Evolutionary conservation across 2,888 invertebrate genomes (phyloP), one percentile per base, ranked within the genome.

Genomic region (Volucella bombylans): DNA sequence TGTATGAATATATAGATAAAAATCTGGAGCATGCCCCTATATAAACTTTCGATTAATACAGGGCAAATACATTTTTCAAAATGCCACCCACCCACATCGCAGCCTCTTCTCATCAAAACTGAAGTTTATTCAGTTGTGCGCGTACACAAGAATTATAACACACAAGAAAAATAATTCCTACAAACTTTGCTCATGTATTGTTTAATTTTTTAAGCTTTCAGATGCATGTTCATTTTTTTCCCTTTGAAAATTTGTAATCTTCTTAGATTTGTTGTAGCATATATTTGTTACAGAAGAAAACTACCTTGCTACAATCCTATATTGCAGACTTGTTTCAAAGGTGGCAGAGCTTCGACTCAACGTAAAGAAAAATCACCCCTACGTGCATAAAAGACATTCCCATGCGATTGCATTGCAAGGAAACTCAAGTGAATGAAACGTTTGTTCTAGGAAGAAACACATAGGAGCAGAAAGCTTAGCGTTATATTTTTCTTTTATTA

Each of bases 21-120:
- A 31, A 31, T 31, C 6, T 4, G 4, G 31, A 31, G 4, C 0
- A 31, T 31, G 31, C 0, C 64, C 47, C 31, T 65, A 45, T 64
- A 38, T 65, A 65, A 73, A 64, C 64, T 55, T 47, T 47, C 73
- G 64, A 73, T 73, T 73, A 73, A 73, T 64, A 64, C 73, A 47
- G 61, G 55, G 47, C 55, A 55, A 64, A 49, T 49, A 52, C 54
- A 43, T 18, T 14, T 15, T 15, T 31, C 12, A 23, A 10, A 31
- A 38, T 11, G 45, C 54, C 12, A 14, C 10, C 12, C 23, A n/a
- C 8, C 14, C 61, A n/a, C n/a, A 11, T 23, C 62, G 10, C 14
- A 31, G 9, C 3, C 45, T 14, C 23, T n/a, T 31, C n/a, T 31
- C 47, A 9, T 57, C 49, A 55, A 38, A 59, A 49, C 18, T n/a